A percentile compares a stretch with the other conserved stretches of the same genome.
These are phyloP conservation scores for Ficedula albicollis DNA, from an alignment of 2,797 vertebrate genomes.

Conservation along the genomic window DNA sequence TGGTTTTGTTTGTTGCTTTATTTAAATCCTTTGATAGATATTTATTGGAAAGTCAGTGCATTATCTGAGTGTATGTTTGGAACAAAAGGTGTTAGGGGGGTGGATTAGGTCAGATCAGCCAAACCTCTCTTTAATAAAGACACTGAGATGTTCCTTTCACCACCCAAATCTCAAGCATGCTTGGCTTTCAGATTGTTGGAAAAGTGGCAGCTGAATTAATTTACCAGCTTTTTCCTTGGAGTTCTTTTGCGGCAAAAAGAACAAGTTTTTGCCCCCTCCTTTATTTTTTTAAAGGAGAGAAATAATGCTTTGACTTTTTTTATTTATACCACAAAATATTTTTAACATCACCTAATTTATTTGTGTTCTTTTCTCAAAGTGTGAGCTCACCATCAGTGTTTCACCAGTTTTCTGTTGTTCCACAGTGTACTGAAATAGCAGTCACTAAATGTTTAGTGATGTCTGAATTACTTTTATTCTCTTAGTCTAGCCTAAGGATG, in stretches of 20 bases:
- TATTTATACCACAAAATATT: not conserved
- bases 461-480: not conserved
- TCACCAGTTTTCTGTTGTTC: not conserved
- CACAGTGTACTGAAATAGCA: not conserved
- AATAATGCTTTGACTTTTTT: not conserved
- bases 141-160: not conserved
- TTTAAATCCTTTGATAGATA: not conserved
- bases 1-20: not conserved
- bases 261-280: not conserved
- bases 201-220: not conserved
- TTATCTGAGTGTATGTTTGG: not conserved
- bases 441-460: not conserved
- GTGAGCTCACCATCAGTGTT: not conserved
- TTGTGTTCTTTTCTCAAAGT: not conserved
- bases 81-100: not conserved
- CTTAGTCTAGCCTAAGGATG: not conserved
- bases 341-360: not conserved
- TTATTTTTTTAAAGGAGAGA: accelerated
- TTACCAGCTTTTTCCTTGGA: not conserved
- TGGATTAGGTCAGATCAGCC: not conserved
- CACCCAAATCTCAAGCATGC: not conserved
- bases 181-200: not conserved
- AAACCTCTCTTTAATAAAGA: not conserved
- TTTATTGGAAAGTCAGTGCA: not conserved
- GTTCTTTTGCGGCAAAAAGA: not conserved